Evolutionary conservation across 30 jellyfish, hydroid and myxozoan genomes (phyloP).

Genomic region (Hydra vulgaris): DNA sequence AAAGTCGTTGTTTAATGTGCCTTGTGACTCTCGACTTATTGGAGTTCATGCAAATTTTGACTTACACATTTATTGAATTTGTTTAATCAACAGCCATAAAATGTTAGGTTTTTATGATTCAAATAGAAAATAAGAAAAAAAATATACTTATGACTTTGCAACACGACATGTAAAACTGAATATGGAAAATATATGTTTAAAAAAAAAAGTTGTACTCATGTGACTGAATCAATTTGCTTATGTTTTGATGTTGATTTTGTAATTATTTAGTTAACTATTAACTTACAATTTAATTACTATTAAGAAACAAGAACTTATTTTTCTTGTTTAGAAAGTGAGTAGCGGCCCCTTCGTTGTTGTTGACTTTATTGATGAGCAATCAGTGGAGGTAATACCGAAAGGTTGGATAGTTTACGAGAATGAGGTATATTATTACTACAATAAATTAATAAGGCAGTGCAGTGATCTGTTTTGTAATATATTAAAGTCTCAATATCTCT

Average conservation of each 20-base stretch:
- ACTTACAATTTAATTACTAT: not conserved
- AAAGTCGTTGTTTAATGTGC: not conserved
- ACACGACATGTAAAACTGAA: not conserved
- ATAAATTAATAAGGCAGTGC: not conserved
- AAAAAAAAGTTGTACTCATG: not conserved
- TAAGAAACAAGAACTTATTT: not conserved
- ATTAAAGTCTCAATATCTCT: not conserved
- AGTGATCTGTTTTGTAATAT: not conserved
- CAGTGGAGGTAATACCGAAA: not conserved
- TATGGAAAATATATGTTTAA: not conserved
- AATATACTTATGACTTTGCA: not conserved
- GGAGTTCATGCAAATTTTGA: not conserved
- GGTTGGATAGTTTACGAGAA: not conserved
- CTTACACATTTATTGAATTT: not conserved
- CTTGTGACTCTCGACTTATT: not conserved
- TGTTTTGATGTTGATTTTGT: not conserved
- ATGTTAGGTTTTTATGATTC: not conserved
- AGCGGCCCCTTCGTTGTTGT: not conserved
- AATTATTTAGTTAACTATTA: not conserved
- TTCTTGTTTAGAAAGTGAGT: not conserved
- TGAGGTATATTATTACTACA: not conserved
- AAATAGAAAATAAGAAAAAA: not conserved
- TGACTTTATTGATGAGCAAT: not conserved
- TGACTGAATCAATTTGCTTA: not conserved
- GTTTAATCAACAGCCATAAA: not conserved